Evolutionary conservation across 2,113 vertebrate species (phyloP).

Genomic region (Corvus moneduloides): DNA sequence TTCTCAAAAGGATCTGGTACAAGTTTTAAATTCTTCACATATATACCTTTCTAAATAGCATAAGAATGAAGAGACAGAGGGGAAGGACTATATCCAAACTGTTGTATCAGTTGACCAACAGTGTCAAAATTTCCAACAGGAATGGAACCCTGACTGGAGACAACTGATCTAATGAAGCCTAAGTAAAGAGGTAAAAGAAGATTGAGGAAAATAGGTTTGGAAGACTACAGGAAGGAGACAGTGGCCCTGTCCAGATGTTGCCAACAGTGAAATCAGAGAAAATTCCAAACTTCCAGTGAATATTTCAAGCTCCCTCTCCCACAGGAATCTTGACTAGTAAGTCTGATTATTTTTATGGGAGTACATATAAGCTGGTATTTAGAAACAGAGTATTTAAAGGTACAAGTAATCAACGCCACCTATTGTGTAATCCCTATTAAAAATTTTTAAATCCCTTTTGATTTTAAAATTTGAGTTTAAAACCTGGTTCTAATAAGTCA

Average conservation of each 20-base stretch:
- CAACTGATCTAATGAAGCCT: neutral
- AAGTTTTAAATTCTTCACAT: neutral
- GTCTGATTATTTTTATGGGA: neutral
- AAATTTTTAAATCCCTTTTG: fast-evolving
- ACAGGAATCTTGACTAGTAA: neutral
- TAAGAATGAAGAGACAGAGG: neutral
- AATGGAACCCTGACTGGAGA: neutral
- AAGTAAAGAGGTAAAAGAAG: neutral
- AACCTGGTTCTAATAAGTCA: neutral
- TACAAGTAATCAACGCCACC: neutral
- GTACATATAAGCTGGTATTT: neutral
- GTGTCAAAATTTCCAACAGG: neutral
- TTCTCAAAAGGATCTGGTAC: neutral
- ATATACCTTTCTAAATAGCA: neutral
- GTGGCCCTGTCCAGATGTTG: neutral
- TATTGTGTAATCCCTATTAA: neutral
- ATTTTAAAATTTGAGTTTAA: neutral
- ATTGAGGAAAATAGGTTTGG: neutral
- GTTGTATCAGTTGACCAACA: neutral
- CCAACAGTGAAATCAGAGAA: neutral
- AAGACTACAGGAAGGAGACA: neutral
- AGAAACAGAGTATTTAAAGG: neutral
- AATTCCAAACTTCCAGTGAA: neutral
- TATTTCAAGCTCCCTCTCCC: neutral
- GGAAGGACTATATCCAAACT: neutral